Percentiles rank a stretch among this genome's conserved stretches.
Conservation (phyloP, 2,888 invertebrate species). For the Synergus japonicus region DNA sequence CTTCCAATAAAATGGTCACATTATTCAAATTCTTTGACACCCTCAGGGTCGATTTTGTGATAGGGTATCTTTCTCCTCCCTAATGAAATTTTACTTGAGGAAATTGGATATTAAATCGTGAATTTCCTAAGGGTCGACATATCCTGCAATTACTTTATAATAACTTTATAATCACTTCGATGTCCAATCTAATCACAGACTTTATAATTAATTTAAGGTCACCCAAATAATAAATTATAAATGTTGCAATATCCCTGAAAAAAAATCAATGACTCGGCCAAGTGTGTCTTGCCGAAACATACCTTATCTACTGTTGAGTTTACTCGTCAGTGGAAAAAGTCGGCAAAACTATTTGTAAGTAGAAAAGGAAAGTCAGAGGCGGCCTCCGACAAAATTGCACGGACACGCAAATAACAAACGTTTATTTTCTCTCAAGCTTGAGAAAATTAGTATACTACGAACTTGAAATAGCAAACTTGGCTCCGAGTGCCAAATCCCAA, state of each 20-base stretch:
- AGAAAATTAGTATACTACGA: not conserved
- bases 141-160: too few relatives aligned
- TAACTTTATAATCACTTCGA: too few relatives aligned
- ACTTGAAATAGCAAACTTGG: not conserved
- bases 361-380: not conserved
- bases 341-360: not conserved
- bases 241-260: not conserved
- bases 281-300: not conserved
- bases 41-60: not conserved
- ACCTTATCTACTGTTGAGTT: not conserved
- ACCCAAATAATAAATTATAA: not conserved
- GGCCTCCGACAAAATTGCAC: not conserved
- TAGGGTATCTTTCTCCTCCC: not conserved
- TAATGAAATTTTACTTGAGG: not conserved
- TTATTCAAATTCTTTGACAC: not conserved
- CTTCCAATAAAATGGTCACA: constrained; percentile 51
- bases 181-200: too few relatives aligned
- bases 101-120: not conserved
- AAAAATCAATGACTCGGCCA: not conserved
- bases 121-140: too few relatives aligned
- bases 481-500: not conserved
- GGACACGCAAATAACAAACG: not conserved
- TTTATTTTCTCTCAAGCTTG: not conserved
- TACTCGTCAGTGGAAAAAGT: constrained; percentile 2
- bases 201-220: too few relatives aligned